phyloP scores from a whole-genome alignment of 2,888 invertebrate genomes.

The Halictus quadricinctus region DNA sequence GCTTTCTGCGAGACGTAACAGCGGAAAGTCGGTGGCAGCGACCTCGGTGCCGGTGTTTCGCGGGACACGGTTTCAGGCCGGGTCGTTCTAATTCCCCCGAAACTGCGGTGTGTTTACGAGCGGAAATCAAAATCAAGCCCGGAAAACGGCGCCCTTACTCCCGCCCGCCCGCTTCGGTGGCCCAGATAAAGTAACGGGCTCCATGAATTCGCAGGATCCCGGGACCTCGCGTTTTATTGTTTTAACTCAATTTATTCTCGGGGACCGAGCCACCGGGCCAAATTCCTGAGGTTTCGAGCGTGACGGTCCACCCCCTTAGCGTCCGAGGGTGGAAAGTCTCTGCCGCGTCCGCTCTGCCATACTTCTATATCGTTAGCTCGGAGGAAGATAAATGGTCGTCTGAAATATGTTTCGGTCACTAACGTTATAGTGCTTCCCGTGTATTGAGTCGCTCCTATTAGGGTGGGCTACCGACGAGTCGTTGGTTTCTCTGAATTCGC shows the following conservation, averaged over 20 bases:
- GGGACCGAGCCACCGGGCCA: conserved; percentile 12
- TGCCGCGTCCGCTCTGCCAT: background rate
- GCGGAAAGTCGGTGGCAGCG: background rate
- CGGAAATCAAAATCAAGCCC: conserved; percentile 50
- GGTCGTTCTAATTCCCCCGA: conserved; percentile 40
- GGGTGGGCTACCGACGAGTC: background rate
- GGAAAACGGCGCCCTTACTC: conserved; percentile 36
- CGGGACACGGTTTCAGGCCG: background rate
- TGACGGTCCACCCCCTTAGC: background rate
- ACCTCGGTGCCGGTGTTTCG: background rate
- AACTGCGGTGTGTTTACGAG: conserved; percentile 53
- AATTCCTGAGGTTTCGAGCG: conserved; percentile 24
- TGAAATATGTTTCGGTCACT: conserved; percentile 47
- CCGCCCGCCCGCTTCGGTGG: background rate
- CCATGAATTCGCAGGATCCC: conserved; percentile 25
- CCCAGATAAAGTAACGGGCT: conserved; percentile 29
- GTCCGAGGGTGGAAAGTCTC: background rate
- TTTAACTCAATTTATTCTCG: conserved; percentile 41
- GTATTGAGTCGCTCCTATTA: background rate
- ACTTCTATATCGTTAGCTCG: background rate
- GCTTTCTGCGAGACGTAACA: conserved; percentile 22
- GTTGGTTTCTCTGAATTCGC: background rate
- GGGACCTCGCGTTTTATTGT: conserved; percentile 42
- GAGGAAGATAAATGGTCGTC: background rate
- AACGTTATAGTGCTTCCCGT: background rate